Percentiles rank a stretch among this genome's conserved stretches.
Conservation (phyloP, 2,113 vertebrate genomes). For the Asarcornis scutulata region DNA sequence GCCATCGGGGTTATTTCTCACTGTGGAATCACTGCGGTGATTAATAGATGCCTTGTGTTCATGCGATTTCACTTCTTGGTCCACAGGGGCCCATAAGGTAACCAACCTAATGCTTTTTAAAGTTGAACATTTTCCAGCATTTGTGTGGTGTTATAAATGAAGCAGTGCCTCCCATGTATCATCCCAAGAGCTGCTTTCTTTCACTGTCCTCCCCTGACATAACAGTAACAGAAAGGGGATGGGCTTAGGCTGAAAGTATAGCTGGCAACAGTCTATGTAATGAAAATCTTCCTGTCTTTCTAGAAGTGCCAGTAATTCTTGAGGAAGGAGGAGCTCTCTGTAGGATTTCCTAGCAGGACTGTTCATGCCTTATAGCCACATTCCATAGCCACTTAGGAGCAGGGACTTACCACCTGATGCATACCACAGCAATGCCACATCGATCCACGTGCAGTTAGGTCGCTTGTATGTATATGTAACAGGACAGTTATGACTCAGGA, state of each 20-base stretch:
- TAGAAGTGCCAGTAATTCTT: not conserved
- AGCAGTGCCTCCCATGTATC: constrained; percentile 69
- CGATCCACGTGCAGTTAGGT: rapidly evolving
- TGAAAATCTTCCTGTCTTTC: constrained; percentile 45
- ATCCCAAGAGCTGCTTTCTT: constrained; percentile 76
- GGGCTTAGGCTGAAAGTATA: constrained; percentile 9
- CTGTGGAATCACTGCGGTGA: constrained; percentile 68
- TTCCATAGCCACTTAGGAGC: not conserved
- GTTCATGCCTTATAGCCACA: not conserved
- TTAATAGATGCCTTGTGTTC: constrained; percentile 73
- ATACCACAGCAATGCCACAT: rapidly evolving
- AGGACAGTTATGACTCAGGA: rapidly evolving
- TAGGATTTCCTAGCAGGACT: not conserved
- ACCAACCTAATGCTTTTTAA: constrained; percentile 72
- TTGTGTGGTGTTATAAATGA: constrained; percentile 75
- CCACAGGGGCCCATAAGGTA: constrained; percentile 72
- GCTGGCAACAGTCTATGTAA: constrained; percentile 41
- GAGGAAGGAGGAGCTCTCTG: not conserved
- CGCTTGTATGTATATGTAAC: too few species aligned
- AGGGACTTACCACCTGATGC: not conserved
- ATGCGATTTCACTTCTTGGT: constrained; percentile 64
- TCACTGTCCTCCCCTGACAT: constrained; percentile 76
- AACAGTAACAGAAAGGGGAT: constrained; percentile 60
- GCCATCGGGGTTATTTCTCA: constrained; percentile 38
- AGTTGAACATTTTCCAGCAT: constrained; percentile 73